phyloP scores from a whole-genome alignment of 2,888 invertebrate species.

The Pseudococcus jackbeardsleyi region DNA sequence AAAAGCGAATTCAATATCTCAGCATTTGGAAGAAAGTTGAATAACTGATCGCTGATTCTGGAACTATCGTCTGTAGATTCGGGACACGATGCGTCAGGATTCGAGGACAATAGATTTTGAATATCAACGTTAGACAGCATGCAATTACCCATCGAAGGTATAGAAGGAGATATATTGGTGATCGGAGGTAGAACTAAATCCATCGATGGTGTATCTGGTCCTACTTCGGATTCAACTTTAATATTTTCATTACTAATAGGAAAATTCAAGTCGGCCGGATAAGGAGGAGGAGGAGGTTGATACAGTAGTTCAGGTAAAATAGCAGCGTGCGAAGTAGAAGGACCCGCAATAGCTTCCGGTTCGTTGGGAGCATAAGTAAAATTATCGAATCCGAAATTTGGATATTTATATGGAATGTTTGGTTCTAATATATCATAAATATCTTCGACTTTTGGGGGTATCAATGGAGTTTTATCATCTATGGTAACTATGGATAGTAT shows the following conservation, averaged over 20 bases:
- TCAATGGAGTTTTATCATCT: constrained; percentile 41
- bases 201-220: constrained; percentile 26
- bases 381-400: constrained; percentile 43
- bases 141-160: constrained; percentile 55
- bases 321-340: constrained; percentile 47
- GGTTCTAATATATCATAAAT: constrained; percentile 51
- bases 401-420: constrained; percentile 62
- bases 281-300: constrained; percentile 55
- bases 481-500: constrained; percentile 55
- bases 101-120: constrained; percentile 24
- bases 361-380: not conserved
- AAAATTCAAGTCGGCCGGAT: constrained; percentile 34
- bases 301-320: constrained; percentile 42
- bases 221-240: constrained; percentile 50
- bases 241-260: not conserved
- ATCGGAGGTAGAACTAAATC: constrained; percentile 61
- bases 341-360: constrained; percentile 39
- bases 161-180: constrained; percentile 57
- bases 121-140: constrained; percentile 45
- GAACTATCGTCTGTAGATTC: constrained; percentile 25
- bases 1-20: constrained; percentile 66
- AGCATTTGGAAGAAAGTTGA: constrained; percentile 58
- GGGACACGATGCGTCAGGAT: not conserved
- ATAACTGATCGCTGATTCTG: constrained; percentile 20
- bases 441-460: constrained; percentile 51